phyloP scores from a whole-genome alignment of 2,888 invertebrate genomes.

The Masnerella sp. region DNA sequence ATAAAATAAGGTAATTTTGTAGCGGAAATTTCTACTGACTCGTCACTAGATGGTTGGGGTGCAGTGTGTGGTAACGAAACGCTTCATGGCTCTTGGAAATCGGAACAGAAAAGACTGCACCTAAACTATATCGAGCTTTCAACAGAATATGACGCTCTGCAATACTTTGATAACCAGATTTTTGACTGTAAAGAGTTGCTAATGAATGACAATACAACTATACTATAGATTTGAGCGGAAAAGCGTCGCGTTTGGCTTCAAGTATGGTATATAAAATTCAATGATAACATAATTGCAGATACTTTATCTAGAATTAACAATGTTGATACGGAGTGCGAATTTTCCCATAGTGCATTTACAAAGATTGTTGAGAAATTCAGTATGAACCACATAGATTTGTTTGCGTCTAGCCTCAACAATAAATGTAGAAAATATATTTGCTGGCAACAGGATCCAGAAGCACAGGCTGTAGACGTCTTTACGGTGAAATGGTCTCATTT shows the following conservation, averaged over 20 bases:
- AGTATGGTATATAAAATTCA: not conserved
- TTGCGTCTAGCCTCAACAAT: constrained; percentile 43
- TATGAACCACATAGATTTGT: constrained; percentile 52
- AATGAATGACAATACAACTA: too few species aligned
- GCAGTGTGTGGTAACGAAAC: constrained; percentile 19
- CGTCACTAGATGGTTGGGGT: constrained; percentile 42
- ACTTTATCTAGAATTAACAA: constrained; percentile 7
- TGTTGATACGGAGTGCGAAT: constrained; percentile 50
- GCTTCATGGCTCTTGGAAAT: not conserved
- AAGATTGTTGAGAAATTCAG: constrained; percentile 37
- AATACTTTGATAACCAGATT: too few species aligned
- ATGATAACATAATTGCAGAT: not conserved
- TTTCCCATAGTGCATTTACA: constrained; percentile 32
- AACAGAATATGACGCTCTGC: too few species aligned
- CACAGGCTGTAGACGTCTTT: constrained; percentile 49
- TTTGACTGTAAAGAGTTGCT: too few species aligned
- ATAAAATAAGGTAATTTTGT: not conserved
- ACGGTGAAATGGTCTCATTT: constrained; percentile 40
- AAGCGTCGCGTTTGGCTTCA: not conserved
- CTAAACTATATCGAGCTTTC: too few species aligned
- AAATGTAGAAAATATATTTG: constrained; percentile 55
- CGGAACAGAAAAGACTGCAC: not conserved
- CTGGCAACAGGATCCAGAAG: not conserved
- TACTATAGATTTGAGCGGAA: too few species aligned
- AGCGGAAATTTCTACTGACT: constrained; percentile 36